These are phyloP conservation scores for Pheucticus melanocephalus DNA, from an alignment of 2,113 vertebrate genomes.

Conservation along the genomic window DNA sequence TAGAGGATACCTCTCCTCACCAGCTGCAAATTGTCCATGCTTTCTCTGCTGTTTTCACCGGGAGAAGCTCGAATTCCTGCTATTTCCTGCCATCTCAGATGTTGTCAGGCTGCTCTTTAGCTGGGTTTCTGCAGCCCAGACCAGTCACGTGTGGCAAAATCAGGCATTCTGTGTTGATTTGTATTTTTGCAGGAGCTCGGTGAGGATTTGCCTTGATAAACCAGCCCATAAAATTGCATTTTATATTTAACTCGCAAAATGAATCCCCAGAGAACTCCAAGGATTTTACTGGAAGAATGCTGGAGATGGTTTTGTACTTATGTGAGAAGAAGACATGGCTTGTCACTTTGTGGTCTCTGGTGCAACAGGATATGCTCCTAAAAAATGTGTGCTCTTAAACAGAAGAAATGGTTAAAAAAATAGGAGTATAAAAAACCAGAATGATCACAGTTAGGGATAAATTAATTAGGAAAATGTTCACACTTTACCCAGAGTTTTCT, in stretches of 20 bases:
- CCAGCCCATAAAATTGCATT: not conserved
- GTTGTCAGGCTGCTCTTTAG: not conserved
- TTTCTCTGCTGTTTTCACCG: not conserved
- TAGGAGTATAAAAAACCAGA: not conserved
- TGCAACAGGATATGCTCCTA: not conserved
- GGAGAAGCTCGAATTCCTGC: not conserved
- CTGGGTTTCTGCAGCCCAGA: not conserved
- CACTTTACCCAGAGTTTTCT: not conserved
- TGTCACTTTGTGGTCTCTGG: not conserved
- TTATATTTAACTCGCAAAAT: not conserved
- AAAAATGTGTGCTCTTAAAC: not conserved
- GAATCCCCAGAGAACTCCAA: not conserved
- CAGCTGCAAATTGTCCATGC: conserved; percentile 14
- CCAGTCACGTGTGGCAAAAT: not conserved
- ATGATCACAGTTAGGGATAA: not conserved
- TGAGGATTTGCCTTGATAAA: not conserved
- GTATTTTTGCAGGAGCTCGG: not conserved
- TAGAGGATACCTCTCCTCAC: not conserved
- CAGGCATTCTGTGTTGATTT: not conserved
- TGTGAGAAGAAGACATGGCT: not conserved
- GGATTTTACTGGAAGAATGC: not conserved
- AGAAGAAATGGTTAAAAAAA: not conserved
- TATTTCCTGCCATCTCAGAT: not conserved
- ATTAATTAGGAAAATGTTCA: not conserved
- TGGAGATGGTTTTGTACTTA: conserved; percentile 38